Evolutionary conservation across 2,113 vertebrate species (phyloP), one percentile per base, ranked within the genome.

Genomic region (Vireo altiloquus): DNA sequence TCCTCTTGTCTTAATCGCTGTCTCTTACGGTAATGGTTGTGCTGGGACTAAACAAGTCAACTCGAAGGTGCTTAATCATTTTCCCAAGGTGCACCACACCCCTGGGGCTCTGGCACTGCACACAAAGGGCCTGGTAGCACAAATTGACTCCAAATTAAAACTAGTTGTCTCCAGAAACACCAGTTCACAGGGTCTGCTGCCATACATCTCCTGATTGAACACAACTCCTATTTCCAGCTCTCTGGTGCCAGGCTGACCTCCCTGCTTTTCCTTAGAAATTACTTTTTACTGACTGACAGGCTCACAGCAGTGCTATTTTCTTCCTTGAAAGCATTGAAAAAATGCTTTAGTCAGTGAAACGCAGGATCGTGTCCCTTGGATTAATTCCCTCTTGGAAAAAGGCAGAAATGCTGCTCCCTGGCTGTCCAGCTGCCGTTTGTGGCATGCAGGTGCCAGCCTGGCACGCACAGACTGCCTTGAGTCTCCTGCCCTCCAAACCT

Each of bases 381-480:
- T 60, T 35, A 14, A 39, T 21, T 35, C 31, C n/a, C 31, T 24
- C 21, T 33, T 18, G 65, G 64, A 33, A 78, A 59, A 68, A 40
- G 54, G 24, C 69, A 49, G 86, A 37, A 75, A 22, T 60, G 27
- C 77, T 2, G 33, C 39, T 22, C 7, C 11, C 39, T 16, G 5
- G 23, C 46, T 20, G 21, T 23, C 39, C 0, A 0, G 15, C 37
- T 59, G 71, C 59, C 9, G 0, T 66, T 65, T 50, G 40, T 22
- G 72, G 28, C 0, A 6, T 16, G 57, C 63, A 44, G 70, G 78
- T 79, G 61, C 64, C 2, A 5, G 49, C 69, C 35, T 70, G 54
- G 19, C 0, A 0, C 1, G 1, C 10, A 1, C 25, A 16, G 46
- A 56, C 81, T 23, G 37, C 2, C 0, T 31, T 68, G 7, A 11